Conservation (phyloP, 1,140 invertebrate genomes). For the Drosophila pallidifrons region DNA sequence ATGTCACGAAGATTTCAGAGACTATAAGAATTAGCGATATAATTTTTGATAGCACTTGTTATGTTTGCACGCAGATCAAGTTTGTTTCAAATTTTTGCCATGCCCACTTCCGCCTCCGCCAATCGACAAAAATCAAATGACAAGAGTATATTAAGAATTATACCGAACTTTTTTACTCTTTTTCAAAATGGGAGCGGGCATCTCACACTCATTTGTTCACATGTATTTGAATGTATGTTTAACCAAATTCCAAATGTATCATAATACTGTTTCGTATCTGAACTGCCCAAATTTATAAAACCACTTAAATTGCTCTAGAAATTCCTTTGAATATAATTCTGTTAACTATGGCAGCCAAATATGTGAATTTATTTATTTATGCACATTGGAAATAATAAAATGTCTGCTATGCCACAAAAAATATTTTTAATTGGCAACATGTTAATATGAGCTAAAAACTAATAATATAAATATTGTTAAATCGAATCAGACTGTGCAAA, state of each 20-base stretch:
- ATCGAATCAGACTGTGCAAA: neutral
- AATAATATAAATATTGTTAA: constrained; percentile 13
- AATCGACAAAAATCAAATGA: too few species aligned
- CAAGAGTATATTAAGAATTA: too few species aligned
- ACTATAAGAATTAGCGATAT: too few species aligned
- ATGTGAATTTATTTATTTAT: neutral
- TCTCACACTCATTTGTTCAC: too few species aligned
- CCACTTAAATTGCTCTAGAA: neutral
- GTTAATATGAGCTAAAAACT: neutral
- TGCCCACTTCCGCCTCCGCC: too few species aligned
- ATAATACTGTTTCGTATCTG: neutral
- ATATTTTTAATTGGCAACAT: constrained; percentile 9
- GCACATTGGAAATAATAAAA: neutral
- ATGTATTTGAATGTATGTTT: too few species aligned
- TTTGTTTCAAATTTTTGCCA: too few species aligned
- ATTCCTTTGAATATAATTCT: neutral
- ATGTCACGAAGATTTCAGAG: too few species aligned
- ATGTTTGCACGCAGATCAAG: too few species aligned
- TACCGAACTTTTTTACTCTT: too few species aligned
- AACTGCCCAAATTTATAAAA: neutral
- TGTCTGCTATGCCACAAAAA: neutral
- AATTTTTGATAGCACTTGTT: too few species aligned
- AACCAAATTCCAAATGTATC: neutral
- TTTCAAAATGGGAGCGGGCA: too few species aligned
- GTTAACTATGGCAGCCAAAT: neutral